Percentiles rank a stretch among this genome's conserved stretches.
These are phyloP conservation scores for Halcyon smyrnensis DNA, from an alignment of 2,797 vertebrate genomes.

Conservation along the genomic window DNA sequence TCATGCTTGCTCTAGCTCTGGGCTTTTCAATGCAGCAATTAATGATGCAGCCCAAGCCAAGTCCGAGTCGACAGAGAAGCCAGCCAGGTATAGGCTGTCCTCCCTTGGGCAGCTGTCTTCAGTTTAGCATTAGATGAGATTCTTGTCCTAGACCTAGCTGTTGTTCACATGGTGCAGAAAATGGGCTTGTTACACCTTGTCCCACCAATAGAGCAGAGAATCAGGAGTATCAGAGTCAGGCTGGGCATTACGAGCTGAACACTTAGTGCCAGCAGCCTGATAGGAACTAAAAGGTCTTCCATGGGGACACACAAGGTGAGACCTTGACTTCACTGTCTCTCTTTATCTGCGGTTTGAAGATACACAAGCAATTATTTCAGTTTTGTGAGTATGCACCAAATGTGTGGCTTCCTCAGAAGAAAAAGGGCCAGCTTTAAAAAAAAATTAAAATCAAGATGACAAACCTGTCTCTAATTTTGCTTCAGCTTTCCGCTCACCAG, in stretches of 20 bases:
- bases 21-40: not conserved
- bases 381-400: not conserved
- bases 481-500: not conserved
- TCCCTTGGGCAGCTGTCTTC: not conserved
- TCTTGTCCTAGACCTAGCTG: not conserved
- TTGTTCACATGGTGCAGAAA: not conserved
- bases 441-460: not conserved
- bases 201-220: not conserved
- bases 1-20: not conserved
- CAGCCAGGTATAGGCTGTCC: not conserved
- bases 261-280: not conserved
- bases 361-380: not conserved
- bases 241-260: not conserved
- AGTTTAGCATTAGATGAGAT: not conserved
- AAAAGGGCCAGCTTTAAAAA: not conserved
- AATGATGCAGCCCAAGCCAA: not conserved
- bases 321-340: not conserved
- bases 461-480: not conserved
- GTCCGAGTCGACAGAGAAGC: not conserved
- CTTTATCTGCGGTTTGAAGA: not conserved
- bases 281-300: not conserved
- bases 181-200: not conserved
- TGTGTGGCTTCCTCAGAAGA: not conserved
- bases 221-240: not conserved
- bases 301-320: not conserved